These are phyloP conservation scores for Passer domesticus DNA, from an alignment of 2,113 vertebrate species.

Conservation along the genomic window DNA sequence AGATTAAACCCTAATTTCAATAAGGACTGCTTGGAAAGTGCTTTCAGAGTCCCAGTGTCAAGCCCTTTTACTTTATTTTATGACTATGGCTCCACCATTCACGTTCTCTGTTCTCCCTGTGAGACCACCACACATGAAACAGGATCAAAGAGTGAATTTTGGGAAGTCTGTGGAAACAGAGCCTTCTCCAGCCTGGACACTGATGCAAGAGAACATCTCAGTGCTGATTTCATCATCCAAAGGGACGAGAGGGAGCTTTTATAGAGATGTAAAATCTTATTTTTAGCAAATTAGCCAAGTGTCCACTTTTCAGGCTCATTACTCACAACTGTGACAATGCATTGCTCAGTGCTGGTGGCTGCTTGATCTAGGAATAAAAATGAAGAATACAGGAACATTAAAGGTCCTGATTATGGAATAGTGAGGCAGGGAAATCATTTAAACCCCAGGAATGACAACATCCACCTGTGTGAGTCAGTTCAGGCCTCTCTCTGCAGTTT, in stretches of 20 bases:
- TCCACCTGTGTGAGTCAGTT: background rate
- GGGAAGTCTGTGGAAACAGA: background rate
- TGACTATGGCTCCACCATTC: background rate
- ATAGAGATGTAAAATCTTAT: background rate
- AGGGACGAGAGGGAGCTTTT: background rate
- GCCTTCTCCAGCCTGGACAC: background rate
- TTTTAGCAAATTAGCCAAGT: slow-evolving; percentile 45
- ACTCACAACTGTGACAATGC: background rate
- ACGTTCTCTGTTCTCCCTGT: background rate
- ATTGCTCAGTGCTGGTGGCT: background rate
- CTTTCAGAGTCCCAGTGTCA: background rate
- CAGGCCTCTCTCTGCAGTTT: background rate
- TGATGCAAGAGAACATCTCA: background rate
- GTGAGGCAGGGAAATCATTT: background rate
- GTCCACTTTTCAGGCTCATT: slow-evolving; percentile 20
- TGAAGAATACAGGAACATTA: background rate
- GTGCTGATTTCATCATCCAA: background rate
- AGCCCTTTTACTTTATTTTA: slow-evolving; percentile 21
- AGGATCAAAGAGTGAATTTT: background rate
- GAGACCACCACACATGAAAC: background rate
- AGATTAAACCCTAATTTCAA: slow-evolving; percentile 30
- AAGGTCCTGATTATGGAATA: background rate
- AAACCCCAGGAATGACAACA: background rate
- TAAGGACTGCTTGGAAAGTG: background rate
- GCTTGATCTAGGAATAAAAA: background rate